These are phyloP conservation scores for Fregetta grallaria DNA, from an alignment of 2,113 vertebrate genomes.

Conservation along the genomic window DNA sequence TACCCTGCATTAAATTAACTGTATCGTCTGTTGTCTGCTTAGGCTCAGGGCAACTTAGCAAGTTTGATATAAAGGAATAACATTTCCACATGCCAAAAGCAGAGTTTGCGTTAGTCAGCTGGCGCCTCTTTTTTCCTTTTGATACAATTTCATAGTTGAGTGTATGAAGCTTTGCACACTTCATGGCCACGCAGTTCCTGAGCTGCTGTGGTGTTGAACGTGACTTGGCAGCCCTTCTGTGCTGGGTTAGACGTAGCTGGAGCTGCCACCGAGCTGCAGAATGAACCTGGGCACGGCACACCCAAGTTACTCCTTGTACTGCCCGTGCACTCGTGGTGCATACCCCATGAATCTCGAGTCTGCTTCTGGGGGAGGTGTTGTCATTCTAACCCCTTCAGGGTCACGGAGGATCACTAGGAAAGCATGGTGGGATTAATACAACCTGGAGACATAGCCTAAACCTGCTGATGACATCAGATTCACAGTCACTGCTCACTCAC, in stretches of 20 bases:
- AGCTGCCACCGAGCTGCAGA: background rate
- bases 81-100: background rate
- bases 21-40: background rate
- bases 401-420: background rate
- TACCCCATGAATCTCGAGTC: rapidly evolving
- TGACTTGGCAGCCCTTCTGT: background rate
- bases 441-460: background rate
- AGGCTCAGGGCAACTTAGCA: background rate
- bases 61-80: background rate
- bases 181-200: background rate
- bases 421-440: background rate
- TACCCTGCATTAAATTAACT: background rate
- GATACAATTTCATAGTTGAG: background rate
- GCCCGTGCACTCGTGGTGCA: background rate
- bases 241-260: background rate
- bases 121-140: background rate
- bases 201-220: background rate
- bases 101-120: background rate
- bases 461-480: background rate
- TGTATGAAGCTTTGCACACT: background rate
- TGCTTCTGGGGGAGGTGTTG: background rate
- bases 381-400: background rate
- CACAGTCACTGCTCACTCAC: background rate
- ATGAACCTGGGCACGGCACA: background rate
- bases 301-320: background rate